Percentiles rank a stretch among this genome's conserved stretches.
phyloP scores from a whole-genome alignment of 1,140 invertebrate genomes.

The Halesus radiatus region DNA sequence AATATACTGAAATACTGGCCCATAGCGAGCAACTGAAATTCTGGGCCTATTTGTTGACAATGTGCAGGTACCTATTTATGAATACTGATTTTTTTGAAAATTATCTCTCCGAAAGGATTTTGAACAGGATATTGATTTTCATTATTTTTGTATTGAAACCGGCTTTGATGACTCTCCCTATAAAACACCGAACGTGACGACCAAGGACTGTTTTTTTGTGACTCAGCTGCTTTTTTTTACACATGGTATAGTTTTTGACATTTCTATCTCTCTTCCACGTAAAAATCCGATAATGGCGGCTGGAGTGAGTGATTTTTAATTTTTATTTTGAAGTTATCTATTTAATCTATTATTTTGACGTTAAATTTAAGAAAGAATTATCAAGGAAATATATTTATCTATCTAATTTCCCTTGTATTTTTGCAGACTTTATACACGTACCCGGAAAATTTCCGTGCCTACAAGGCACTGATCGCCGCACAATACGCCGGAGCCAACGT shows the following conservation, averaged over 20 bases:
- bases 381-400: conserved; percentile 46
- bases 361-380: background rate
- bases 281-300: conserved; percentile 67
- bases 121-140: too few species aligned
- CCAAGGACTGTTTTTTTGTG: too few species aligned
- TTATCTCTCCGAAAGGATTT: too few species aligned
- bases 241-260: conserved; percentile 37
- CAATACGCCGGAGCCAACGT: conserved; percentile 92
- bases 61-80: too few species aligned
- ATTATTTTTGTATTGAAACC: too few species aligned
- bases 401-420: conserved; percentile 63
- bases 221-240: conserved; percentile 22
- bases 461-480: conserved; percentile 95
- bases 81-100: too few species aligned
- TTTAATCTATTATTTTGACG: conserved; percentile 9
- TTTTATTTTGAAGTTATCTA: conserved; percentile 29
- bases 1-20: too few species aligned
- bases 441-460: conserved; percentile 94
- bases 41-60: too few species aligned
- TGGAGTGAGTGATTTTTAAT: conserved; percentile 63
- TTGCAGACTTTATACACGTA: conserved; percentile 96
- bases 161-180: too few species aligned
- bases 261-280: conserved; percentile 60
- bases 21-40: too few species aligned
- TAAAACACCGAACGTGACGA: too few species aligned